These are phyloP conservation scores for Kryptolebias ocellatus DNA, from an alignment of 2,797 vertebrate genomes.

Conservation along the genomic window DNA sequence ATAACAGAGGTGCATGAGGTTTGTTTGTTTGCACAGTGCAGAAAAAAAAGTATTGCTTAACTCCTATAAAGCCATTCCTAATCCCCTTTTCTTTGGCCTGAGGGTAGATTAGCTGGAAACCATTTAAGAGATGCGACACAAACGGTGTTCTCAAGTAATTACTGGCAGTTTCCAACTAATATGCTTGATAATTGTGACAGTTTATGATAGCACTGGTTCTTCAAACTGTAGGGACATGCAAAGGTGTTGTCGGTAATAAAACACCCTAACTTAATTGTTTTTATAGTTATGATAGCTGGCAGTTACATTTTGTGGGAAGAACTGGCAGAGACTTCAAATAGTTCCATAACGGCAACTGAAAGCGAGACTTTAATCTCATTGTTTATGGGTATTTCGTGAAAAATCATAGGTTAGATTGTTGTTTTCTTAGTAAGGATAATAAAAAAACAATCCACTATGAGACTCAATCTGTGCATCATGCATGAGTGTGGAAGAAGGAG, in stretches of 20 bases:
- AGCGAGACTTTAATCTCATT: conserved; percentile 5
- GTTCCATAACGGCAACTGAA: conserved; percentile 10
- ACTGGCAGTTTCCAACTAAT: conserved; percentile 22
- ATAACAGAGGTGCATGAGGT: conserved; percentile 44
- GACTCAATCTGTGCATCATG: conserved; percentile 7
- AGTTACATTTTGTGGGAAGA: conserved; percentile 21
- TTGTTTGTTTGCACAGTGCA: conserved; percentile 37
- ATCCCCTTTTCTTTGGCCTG: conserved; percentile 31
- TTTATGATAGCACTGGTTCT: conserved; percentile 15
- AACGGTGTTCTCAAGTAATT: conserved; percentile 33
- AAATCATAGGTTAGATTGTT: not conserved
- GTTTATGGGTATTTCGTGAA: not conserved
- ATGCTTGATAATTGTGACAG: conserved; percentile 31
- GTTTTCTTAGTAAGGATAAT: conserved; percentile 6
- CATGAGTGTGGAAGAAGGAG: conserved; percentile 15
- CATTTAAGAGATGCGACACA: conserved; percentile 5
- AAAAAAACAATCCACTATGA: not conserved
- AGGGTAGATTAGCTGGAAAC: conserved; percentile 23
- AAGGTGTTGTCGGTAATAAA: conserved; percentile 25
- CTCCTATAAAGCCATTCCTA: conserved; percentile 17
- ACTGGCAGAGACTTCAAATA: conserved; percentile 9
- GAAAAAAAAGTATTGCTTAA: conserved; percentile 30
- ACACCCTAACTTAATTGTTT: conserved; percentile 34
- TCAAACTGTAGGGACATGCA: conserved; percentile 36
- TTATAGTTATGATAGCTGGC: conserved; percentile 23